These are phyloP conservation scores for Spongilla lacustris DNA, from an alignment of 37 sponge, comb jelly and placozoan genomes.

Conservation along the genomic window DNA sequence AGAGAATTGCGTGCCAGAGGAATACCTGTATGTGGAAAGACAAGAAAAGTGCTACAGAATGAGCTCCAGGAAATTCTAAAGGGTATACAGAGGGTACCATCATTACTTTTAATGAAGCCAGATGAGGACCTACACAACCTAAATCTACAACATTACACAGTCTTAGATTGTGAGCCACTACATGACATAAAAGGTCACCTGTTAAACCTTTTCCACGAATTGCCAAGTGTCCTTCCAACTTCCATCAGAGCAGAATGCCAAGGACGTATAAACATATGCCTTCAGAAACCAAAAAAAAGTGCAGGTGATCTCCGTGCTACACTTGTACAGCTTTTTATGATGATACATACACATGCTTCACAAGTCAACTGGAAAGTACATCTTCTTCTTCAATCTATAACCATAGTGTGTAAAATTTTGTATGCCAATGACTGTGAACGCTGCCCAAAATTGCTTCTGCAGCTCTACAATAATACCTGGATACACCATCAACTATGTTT, in stretches of 20 bases:
- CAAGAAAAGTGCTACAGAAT: neutral
- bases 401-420: conserved; percentile 14
- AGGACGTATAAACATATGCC: no score
- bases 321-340: conserved; percentile 1
- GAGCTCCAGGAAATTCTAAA: neutral
- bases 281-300: conserved; percentile 1
- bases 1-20: conserved; percentile 13
- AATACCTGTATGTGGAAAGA: neutral
- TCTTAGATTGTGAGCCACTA: conserved; percentile 21
- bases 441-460: conserved; percentile 8
- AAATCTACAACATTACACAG: conserved; percentile 12
- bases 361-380: neutral
- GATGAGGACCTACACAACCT: neutral
- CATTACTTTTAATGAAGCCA: conserved; percentile 15
- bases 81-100: conserved; percentile 38
- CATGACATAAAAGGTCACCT: conserved; percentile 38
- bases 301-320: neutral
- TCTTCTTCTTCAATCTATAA: no score
- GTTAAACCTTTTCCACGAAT: neutral
- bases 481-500: conserved; percentile 5
- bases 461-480: conserved; percentile 26
- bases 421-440: conserved; percentile 15
- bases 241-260: no score
- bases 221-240: conserved; percentile 4
- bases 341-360: neutral